Evolutionary conservation across 2,113 vertebrate genomes (phyloP), one percentile per base, ranked within the genome.

Genomic region (Nipponia nippon): DNA sequence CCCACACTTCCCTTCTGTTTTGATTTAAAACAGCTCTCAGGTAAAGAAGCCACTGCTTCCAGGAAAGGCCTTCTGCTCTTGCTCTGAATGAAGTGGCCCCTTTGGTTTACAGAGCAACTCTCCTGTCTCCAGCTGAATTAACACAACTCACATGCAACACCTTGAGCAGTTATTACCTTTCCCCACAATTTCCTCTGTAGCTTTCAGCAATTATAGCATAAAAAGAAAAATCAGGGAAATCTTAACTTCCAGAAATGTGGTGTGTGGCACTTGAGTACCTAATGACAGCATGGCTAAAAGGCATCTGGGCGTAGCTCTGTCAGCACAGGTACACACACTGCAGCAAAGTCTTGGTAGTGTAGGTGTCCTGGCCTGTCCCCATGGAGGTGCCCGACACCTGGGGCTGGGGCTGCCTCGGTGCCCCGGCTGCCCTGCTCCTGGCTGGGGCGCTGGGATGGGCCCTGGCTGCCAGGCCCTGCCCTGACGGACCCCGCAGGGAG

Each of bases 361-460:
- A 18, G 20, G 15, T 25, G 17, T 53, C 38, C 46, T 21, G 49
- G 26, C 70, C n/a, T 7, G 12, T 29, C 17, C 56, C 59, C 52
- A 42, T 1, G 34, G 23, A 50, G 22, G 11, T 36, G 40, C 7
- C 21, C 2, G 1, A 18, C 22, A 21, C 44, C 44, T 0, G 1
- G 36, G 26, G 11, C 70, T 42, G 36, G 36, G 50, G 49, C 21
- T 65, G 26, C 4, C 13, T n/a, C 2, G 0, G 32, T 38, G 32
- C 5, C 32, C 42, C 13, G 0, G 47, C 20, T 30, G 27, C 61
- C 58, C 61, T 9, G 56, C 14, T 78, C 40, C 40, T 36, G 63
- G 29, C n/a, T 10, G 20, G 10, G 29, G 40, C 1, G 5, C 7
- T 32, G 49, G n/a, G 65, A 44, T 0, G 0, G 49, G 21, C n/a